These are phyloP conservation scores for Heliothis peltigera DNA, from an alignment of 2,888 invertebrate species.

Conservation along the genomic window DNA sequence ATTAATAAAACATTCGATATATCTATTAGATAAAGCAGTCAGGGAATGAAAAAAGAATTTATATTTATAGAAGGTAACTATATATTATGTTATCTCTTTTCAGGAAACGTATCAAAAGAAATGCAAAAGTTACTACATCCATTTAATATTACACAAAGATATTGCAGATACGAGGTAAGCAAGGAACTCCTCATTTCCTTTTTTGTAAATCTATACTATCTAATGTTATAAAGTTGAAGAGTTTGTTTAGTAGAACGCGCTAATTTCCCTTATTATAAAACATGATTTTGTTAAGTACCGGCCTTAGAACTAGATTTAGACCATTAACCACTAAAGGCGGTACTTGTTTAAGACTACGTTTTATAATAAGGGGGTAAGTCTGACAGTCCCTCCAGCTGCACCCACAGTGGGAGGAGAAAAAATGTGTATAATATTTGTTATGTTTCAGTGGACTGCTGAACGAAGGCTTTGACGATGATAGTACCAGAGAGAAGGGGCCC, in stretches of 20 bases:
- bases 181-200: no score
- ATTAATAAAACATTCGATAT: background rate
- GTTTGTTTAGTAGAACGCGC: no score
- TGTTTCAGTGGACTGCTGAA: slow-evolving; percentile 81
- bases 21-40: background rate
- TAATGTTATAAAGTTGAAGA: no score
- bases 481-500: slow-evolving; percentile 70
- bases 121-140: slow-evolving; percentile 92
- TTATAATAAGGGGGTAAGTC: no score
- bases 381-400: no score
- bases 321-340: no score
- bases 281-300: no score
- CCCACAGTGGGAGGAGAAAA: no score
- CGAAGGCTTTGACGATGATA: slow-evolving; percentile 80
- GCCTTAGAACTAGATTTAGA: no score
- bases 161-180: slow-evolving; percentile 88
- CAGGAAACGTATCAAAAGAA: slow-evolving; percentile 94
- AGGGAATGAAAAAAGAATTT: background rate
- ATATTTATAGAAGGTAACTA: background rate
- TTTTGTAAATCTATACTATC: no score
- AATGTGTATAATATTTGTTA: slow-evolving; percentile 29
- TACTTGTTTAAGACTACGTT: no score
- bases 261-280: no score
- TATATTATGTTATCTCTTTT: slow-evolving; percentile 61
- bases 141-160: slow-evolving; percentile 81